Conservation (phyloP, 1,140 invertebrate genomes). For the Drosophila ambigua region DNA sequence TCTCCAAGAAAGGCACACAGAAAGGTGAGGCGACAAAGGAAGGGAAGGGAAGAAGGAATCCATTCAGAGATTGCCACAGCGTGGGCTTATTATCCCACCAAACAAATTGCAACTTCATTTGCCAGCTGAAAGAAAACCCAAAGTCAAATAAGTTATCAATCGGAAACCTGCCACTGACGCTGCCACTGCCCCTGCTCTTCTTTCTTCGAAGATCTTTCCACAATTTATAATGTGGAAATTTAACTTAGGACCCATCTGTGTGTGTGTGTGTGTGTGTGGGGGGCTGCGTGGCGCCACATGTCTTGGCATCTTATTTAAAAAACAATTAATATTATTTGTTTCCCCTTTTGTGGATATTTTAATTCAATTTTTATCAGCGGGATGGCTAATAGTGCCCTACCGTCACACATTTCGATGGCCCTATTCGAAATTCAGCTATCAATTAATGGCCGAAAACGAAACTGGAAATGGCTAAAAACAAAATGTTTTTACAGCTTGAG, state of each 20-base stretch:
- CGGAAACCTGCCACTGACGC: slow-evolving; percentile 19
- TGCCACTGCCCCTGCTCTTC: too few relatives aligned
- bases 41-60: slow-evolving; percentile 35
- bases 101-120: slow-evolving; percentile 60
- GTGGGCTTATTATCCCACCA: slow-evolving; percentile 68
- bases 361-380: slow-evolving; percentile 48
- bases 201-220: background rate
- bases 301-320: slow-evolving; percentile 58
- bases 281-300: slow-evolving; percentile 54
- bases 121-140: slow-evolving; percentile 13
- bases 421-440: slow-evolving; percentile 67
- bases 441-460: slow-evolving; percentile 68
- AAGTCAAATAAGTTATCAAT: slow-evolving; percentile 36
- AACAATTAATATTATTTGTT: slow-evolving; percentile 68
- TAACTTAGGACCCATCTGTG: slow-evolving; percentile 46
- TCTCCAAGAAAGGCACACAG: background rate
- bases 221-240: slow-evolving; percentile 50
- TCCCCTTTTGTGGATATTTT: slow-evolving; percentile 21
- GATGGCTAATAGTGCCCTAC: slow-evolving; percentile 60
- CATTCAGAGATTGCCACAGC: slow-evolving; percentile 48
- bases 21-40: background rate
- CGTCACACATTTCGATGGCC: slow-evolving; percentile 60
- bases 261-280: slow-evolving; percentile 34
- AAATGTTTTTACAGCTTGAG: slow-evolving; percentile 64
- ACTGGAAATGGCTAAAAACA: slow-evolving; percentile 53